phyloP scores from a whole-genome alignment of 2,113 vertebrate genomes.

The Bostrychus sinensis region DNA sequence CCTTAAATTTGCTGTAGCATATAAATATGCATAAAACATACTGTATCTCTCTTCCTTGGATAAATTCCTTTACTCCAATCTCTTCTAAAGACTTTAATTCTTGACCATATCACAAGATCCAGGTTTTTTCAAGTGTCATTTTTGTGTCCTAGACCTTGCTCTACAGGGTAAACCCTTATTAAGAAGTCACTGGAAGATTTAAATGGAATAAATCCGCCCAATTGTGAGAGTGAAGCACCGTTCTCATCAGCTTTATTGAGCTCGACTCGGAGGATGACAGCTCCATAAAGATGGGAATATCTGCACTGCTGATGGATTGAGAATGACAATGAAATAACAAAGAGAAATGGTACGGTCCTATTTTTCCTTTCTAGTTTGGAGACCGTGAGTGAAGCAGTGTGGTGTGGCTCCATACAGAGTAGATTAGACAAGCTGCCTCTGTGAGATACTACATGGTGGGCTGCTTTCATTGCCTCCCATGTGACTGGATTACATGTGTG shows the following conservation, averaged over 20 bases:
- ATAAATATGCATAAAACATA: too few species aligned
- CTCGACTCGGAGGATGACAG: constrained; percentile 10
- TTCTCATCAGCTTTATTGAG: constrained; percentile 27
- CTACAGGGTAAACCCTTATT: not conserved
- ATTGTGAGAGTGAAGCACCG: constrained; percentile 17
- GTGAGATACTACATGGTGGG: constrained; percentile 17
- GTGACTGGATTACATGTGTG: constrained; percentile 19
- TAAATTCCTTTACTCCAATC: too few species aligned
- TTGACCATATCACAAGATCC: too few species aligned
- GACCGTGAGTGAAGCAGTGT: constrained; percentile 20
- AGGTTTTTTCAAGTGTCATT: not conserved
- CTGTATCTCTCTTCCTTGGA: too few species aligned
- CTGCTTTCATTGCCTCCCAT: constrained; percentile 24
- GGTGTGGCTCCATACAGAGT: constrained; percentile 26
- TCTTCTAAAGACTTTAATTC: too few species aligned
- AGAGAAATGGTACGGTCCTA: constrained; percentile 2
- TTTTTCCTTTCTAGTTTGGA: not conserved
- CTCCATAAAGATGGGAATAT: not conserved
- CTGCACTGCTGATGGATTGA: constrained; percentile 13
- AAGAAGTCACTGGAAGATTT: constrained; percentile 28
- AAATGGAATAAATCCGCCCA: constrained; percentile 23
- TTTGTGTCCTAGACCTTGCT: not conserved
- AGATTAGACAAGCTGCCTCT: constrained; percentile 43
- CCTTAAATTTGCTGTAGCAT: too few species aligned
- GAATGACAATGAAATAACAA: constrained; percentile 25